Percentiles rank a stretch among this genome's conserved stretches.
Evolutionary conservation across 2,888 invertebrate species (phyloP).

Genomic region (Dryococelus australis): DNA sequence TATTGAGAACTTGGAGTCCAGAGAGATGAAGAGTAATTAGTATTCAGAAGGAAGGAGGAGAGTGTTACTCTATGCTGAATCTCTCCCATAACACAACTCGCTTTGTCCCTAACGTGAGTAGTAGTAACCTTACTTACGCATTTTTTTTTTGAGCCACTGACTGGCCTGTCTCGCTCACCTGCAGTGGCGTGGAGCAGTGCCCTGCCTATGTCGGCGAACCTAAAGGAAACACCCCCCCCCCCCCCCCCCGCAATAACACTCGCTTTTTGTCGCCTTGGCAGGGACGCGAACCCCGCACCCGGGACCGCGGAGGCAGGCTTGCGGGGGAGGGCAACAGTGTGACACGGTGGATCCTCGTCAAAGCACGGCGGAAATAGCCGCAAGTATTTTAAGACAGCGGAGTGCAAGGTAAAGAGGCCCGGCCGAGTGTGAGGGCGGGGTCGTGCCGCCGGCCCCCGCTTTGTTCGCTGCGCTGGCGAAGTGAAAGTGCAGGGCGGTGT

Average conservation of each 20-base stretch:
- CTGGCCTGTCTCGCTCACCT: too few relatives aligned
- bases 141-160: too few relatives aligned
- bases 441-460: background rate
- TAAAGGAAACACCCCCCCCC: too few relatives aligned
- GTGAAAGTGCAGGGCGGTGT: background rate
- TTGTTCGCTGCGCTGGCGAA: background rate
- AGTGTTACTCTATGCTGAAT: too few relatives aligned
- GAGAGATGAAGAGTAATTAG: too few relatives aligned
- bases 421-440: background rate
- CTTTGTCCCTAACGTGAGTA: too few relatives aligned
- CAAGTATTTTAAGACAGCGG: background rate
- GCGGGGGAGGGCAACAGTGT: background rate
- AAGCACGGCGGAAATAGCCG: background rate
- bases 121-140: too few relatives aligned
- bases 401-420: conserved; percentile 4
- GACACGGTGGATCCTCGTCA: background rate
- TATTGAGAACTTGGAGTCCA: too few relatives aligned
- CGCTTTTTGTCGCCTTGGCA: background rate
- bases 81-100: too few relatives aligned
- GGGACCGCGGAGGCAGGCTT: background rate
- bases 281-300: background rate
- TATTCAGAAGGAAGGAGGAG: too few relatives aligned
- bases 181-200: too few relatives aligned
- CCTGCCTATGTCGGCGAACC: too few relatives aligned
- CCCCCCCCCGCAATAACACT: background rate